Evolutionary conservation across 1,140 invertebrate species (phyloP), one percentile per base, ranked within the genome.

Genomic region (Diachasmimorpha longicaudata): DNA sequence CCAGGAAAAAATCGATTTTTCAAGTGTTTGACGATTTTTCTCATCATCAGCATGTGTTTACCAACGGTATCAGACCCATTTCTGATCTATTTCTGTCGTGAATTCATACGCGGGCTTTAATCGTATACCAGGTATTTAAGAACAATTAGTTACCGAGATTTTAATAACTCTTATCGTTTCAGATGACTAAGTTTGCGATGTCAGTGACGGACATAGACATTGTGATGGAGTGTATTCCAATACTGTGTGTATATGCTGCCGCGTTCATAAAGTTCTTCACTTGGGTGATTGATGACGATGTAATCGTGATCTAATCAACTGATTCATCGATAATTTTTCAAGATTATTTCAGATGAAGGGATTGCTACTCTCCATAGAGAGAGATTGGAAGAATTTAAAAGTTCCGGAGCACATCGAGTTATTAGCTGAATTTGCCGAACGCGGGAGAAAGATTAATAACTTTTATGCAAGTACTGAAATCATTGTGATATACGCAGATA

Each of bases 121-220:
- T 31, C 2, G 2, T 31, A 31, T 31, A 31, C 31, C 6, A 31
- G 31, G 2, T 31, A 31, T n/a, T 31, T 31, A 6, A 6, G 31
- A 31, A 10, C 1, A 46, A 46, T 46, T 46, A 46, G n/a, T 46
- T 46, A 46, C 11, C 2, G n/a, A 46, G 11, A 46, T 5, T 46
- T 46, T 46, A 2, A 31, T 31, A 31, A 31, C 11, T 46, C 11
- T 46, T 46, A 11, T 46, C 11, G 3, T 46, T 39, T 16, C 23
- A 77, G 76, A 6, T 74, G 1, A 77, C 74, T 11, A 74, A 77
- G 48, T 70, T 70, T 9, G 4, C 71, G n/a, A 44, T 66, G 36
- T 70, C 46, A 39, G n/a, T 48, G n/a, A 25, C 70, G 13, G 52
- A 74, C 23, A 21, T 73, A 1, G 76, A 74, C 14, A 25, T 37